These are phyloP conservation scores for Podarcis cretensis DNA, from an alignment of 2,113 vertebrate genomes.

Conservation along the genomic window DNA sequence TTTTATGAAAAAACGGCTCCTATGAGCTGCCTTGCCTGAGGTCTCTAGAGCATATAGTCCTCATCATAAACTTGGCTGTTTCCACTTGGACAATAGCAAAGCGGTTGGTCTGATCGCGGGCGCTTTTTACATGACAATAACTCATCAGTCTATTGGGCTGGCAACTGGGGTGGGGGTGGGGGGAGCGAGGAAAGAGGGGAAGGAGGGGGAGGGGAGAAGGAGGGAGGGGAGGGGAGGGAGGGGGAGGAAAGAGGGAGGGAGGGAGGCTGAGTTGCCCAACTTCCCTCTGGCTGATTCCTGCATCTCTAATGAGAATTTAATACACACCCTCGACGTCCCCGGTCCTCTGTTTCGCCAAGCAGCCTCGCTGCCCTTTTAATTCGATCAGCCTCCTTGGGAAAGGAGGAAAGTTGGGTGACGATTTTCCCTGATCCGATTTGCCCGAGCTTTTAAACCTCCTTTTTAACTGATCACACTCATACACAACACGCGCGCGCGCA, in stretches of 20 bases:
- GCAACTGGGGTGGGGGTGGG: constrained; percentile 85
- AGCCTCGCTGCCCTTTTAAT: constrained; percentile 97
- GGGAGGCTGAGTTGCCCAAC: constrained; percentile 93
- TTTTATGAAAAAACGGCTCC: constrained; percentile 99
- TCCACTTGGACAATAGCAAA: constrained; percentile 99
- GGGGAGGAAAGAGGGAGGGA: accelerated
- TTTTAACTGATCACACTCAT: constrained; percentile 85
- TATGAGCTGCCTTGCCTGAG: constrained; percentile 99
- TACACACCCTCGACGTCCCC: constrained; percentile 96
- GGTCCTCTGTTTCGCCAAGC: constrained; percentile 86
- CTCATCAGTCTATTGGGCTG: constrained; percentile 99
- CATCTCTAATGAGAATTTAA: constrained; percentile 99
- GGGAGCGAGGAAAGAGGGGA: constrained; percentile 65
- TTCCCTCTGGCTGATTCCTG: constrained; percentile 99
- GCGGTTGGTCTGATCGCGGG: constrained; percentile 99
- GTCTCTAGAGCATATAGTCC: constrained; percentile 99
- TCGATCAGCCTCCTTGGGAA: constrained; percentile 99
- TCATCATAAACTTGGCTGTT: constrained; percentile 99
- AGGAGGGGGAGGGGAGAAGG: neutral
- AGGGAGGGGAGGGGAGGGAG: neutral
- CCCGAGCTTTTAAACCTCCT: constrained; percentile 95
- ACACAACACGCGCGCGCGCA: no score
- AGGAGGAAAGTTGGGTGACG: constrained; percentile 99
- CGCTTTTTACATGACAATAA: constrained; percentile 99
- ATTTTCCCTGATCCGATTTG: constrained; percentile 99